phyloP scores from a whole-genome alignment of 2,113 vertebrate genomes.

The Falco punctatus region DNA sequence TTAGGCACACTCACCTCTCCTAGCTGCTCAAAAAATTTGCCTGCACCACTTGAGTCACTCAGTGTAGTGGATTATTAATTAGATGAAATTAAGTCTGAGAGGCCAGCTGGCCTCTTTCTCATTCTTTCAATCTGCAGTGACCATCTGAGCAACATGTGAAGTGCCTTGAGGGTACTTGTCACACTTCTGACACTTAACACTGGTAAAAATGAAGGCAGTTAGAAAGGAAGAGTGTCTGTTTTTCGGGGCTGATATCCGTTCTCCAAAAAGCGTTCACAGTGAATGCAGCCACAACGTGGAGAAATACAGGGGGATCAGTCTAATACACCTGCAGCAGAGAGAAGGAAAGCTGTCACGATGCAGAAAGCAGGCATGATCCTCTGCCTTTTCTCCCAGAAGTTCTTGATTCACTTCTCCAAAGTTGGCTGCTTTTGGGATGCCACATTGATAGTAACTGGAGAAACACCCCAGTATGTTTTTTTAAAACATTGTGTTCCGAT shows the following conservation, averaged over 20 bases:
- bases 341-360: not conserved
- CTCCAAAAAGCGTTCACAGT: not conserved
- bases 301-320: not conserved
- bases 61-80: not conserved
- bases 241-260: not conserved
- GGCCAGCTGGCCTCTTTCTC: not conserved
- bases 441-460: not conserved
- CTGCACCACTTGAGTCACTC: not conserved
- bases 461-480: not conserved
- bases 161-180: not conserved
- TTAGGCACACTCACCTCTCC: not conserved
- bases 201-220: not conserved
- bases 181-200: not conserved
- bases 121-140: not conserved
- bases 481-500: not conserved
- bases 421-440: not conserved
- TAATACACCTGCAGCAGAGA: not conserved
- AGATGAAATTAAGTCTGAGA: not conserved
- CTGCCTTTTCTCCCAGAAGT: accelerated
- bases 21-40: not conserved
- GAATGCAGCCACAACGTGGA: not conserved
- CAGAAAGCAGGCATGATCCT: not conserved
- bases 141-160: not conserved
- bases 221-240: not conserved
- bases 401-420: not conserved